These are phyloP conservation scores for Microctenopoma lineatum DNA, from an alignment of 2,797 vertebrate species.

Conservation along the genomic window DNA sequence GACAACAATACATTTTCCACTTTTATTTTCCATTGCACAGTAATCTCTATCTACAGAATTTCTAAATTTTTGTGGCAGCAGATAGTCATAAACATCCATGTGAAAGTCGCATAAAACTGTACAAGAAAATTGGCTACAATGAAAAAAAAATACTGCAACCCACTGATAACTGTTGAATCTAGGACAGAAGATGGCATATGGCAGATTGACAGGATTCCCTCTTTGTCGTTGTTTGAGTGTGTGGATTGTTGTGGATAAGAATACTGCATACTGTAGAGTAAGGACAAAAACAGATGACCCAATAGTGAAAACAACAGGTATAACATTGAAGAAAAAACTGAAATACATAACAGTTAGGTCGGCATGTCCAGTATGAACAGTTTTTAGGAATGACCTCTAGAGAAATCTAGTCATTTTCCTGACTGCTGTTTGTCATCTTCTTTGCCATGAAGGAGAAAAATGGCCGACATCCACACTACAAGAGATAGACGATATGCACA, in stretches of 20 bases:
- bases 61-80: slow-evolving; percentile 88
- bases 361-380: slow-evolving; percentile 24
- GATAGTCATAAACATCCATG: slow-evolving; percentile 89
- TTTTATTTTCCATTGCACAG: slow-evolving; percentile 87
- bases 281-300: slow-evolving; percentile 68
- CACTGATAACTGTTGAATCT: slow-evolving; percentile 81
- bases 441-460: slow-evolving; percentile 33
- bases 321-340: slow-evolving; percentile 26
- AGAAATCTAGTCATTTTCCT: slow-evolving; percentile 64
- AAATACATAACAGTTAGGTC: slow-evolving; percentile 42
- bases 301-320: slow-evolving; percentile 50
- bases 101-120: slow-evolving; percentile 86
- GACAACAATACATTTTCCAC: slow-evolving; percentile 73
- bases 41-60: slow-evolving; percentile 89
- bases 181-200: slow-evolving; percentile 80
- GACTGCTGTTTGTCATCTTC: slow-evolving; percentile 55
- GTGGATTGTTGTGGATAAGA: slow-evolving; percentile 63
- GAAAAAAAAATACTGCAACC: slow-evolving; percentile 87
- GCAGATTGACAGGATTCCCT: slow-evolving; percentile 79
- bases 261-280: slow-evolving; percentile 74
- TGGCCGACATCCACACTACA: slow-evolving; percentile 73
- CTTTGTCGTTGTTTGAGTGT: slow-evolving; percentile 66
- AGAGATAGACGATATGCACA: slow-evolving; percentile 68
- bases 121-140: slow-evolving; percentile 87
- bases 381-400: slow-evolving; percentile 56